Percentiles rank a stretch among this genome's conserved stretches.
phyloP scores from a whole-genome alignment of 2,888 invertebrate genomes.

The Mesochorus sp. region DNA sequence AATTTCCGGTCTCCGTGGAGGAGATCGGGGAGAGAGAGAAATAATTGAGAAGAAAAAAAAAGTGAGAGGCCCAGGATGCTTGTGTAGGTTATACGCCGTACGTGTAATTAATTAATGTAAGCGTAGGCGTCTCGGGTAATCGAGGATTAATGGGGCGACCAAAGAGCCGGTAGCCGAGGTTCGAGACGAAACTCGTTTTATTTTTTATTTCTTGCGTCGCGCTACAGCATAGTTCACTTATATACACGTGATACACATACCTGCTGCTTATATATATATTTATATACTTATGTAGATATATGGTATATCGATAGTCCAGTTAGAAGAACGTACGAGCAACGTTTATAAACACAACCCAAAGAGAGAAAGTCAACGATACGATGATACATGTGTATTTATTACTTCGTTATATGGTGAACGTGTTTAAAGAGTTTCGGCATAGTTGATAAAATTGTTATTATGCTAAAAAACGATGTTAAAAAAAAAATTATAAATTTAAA shows the following conservation, averaged over 20 bases:
- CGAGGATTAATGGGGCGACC: conserved; percentile 50
- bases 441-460: too few species aligned
- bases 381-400: too few species aligned
- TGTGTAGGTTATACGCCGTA: conserved; percentile 27
- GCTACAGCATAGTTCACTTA: conserved; percentile 1
- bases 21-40: background rate
- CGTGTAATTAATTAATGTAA: conserved; percentile 54
- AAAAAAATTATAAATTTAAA: too few species aligned
- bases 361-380: too few species aligned
- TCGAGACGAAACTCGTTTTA: conserved; percentile 30
- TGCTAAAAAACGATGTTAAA: too few species aligned
- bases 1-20: conserved; percentile 7
- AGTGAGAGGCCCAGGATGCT: conserved; percentile 19
- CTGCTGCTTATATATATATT: too few species aligned
- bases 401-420: too few species aligned
- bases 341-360: too few species aligned
- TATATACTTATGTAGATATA: too few species aligned
- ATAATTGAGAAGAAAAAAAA: background rate
- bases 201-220: background rate
- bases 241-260: background rate
- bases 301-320: too few species aligned
- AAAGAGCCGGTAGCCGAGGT: conserved; percentile 29
- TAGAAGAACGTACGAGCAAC: too few species aligned
- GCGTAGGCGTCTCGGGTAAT: conserved; percentile 54
- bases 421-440: too few species aligned